Base-by-base conservation (phyloP, 2,797 vertebrate genomes). In the Podarcis siculus region DNA sequence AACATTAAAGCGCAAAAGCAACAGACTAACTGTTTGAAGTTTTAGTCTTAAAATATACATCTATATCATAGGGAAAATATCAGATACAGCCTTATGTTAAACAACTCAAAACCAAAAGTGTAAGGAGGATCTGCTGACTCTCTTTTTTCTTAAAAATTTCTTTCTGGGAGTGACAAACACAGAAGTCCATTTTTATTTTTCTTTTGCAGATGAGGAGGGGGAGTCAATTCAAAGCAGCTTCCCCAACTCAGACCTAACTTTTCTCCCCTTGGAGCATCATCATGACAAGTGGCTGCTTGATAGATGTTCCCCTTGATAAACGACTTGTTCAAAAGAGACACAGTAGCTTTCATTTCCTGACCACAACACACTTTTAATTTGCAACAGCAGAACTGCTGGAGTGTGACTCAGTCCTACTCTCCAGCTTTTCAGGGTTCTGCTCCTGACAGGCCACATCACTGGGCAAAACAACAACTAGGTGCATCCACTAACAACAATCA, bases 311-410 rank as follows among this genome's bases (percentile, higher is more conserved):
- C 97, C 96, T 97, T 97, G 97, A 97, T 97, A 97, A 97, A 97
- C 92, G 97, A 97, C 97, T 97, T 96, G 96, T 97, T 97, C 97
- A 97, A 97, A 97, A 97, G 96, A 97, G 96, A 97, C 97, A 97
- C 97, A 97, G 97, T 97, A 97, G 97, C 96, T 97, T 97, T 97
- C 97, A 97, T 97, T 97, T 97, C 97, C 97, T 97, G 97, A 96
- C 96, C 96, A 97, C 96, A 97, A 97, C 97, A 97, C 97, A 97
- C 97, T 97, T 97, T 97, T 97, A 97, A 97, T 97, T 97, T 97
- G 96, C 96, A 97, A 97, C 97, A 97, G 97, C 97, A 96, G 97
- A 97, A 96, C 96, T 96, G 95, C 94, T 94, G 73, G 94, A 97
- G 93, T 97, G 95, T 96, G 95, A 97, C 95, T 94, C 92, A 92